Evolutionary conservation across 2,797 vertebrate genomes (phyloP), one percentile per base, ranked within the genome.

Genomic region (Cyclopterus lumpus): DNA sequence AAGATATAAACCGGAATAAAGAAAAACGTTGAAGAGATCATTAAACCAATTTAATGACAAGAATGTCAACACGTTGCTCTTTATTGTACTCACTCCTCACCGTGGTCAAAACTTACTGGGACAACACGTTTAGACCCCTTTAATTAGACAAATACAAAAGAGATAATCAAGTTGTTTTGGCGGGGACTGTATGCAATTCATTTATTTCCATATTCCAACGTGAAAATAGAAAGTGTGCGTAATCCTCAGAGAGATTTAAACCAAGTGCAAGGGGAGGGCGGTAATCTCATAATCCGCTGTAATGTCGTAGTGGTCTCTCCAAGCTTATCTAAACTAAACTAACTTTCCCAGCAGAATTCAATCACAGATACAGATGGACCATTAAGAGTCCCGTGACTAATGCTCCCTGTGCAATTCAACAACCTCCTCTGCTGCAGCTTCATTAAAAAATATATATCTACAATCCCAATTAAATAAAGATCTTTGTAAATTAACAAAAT

Each of bases 201-300:
- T 91, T 81, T 84, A 81, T 79, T 86, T 90, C 76, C 61, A 73
- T 85, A 82, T 84, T 82, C 62, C 51, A 58, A 61, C 1, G 3
- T 88, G 77, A 83, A 87, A 91, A 86, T 75, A 75, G 73, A 82
- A 90, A 78, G 82, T 81, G 81, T 79, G 80, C 74, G 68, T 88
- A 91, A 91, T 89, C 88, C 87, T 81, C 66, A 24, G 73, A 55
- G 82, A 80, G 77, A 84, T 85, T 86, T 83, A 74, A 85, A 86
- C 53, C 62, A 81, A 84, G 65, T 80, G 80, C 73, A 75, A 86
- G 51, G 67, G 79, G 71, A 85, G 82, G 54, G 62, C 8, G 40
- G 63, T 92, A 91, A 93, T 91, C 86, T 86, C 88, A 84, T 94
- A 94, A 95, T 92, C 92, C 90, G 74, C 82, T 78, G 79, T 91